A percentile compares a stretch with the other conserved stretches of the same genome.
These are phyloP conservation scores for Malurus leucopterus DNA, from an alignment of 2,797 vertebrate species.

Conservation along the genomic window DNA sequence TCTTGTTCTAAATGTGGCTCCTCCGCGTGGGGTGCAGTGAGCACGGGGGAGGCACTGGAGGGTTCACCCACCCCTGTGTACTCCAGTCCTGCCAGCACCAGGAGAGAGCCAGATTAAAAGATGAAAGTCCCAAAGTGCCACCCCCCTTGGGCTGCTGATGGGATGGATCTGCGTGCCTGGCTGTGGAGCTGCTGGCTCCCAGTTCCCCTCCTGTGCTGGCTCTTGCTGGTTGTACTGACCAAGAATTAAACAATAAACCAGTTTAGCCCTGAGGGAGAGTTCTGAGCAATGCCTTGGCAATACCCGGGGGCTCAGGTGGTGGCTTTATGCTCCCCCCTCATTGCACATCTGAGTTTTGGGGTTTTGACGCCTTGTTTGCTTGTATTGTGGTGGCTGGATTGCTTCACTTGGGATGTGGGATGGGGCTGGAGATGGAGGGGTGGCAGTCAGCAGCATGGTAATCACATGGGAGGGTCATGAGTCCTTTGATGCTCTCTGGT, in stretches of 20 bases:
- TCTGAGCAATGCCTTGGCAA: not conserved
- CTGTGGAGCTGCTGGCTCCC: not conserved
- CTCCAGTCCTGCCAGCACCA: not conserved
- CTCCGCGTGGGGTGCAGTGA: fast-evolving
- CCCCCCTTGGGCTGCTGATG: not conserved
- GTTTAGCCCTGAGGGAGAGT: not conserved
- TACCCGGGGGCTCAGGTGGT: fast-evolving
- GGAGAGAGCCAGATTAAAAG: not conserved
- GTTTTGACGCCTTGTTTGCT: not conserved
- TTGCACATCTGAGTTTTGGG: not conserved
- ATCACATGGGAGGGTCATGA: fast-evolving
- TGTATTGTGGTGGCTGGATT: not conserved
- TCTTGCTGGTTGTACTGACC: not conserved
- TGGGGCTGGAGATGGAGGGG: not conserved
- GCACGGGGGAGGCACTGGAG: not conserved
- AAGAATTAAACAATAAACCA: not conserved
- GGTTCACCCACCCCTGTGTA: not conserved
- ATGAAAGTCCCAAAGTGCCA: slow-evolving; percentile 25
- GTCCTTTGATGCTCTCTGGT: not conserved
- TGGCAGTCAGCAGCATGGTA: not conserved
- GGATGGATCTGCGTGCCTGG: slow-evolving; percentile 23
- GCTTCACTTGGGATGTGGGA: not conserved
- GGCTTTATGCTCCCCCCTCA: fast-evolving
- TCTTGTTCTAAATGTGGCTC: not conserved
- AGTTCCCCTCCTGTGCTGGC: not conserved